Conservation (phyloP, 2,113 vertebrate species). For the Catagonus wagneri region DNA sequence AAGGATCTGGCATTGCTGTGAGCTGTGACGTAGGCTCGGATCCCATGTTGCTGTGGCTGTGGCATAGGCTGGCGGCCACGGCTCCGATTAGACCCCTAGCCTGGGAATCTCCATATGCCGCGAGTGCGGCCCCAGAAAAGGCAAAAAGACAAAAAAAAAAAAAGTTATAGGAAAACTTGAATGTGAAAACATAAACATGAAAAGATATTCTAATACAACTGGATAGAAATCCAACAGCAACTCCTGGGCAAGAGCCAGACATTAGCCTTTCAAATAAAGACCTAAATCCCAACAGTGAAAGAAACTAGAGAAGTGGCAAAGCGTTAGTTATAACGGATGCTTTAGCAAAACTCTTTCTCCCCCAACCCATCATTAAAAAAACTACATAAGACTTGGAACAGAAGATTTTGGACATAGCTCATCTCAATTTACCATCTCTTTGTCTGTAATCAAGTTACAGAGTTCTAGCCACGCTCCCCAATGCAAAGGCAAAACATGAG, state of each 20-base stretch:
- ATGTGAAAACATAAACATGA: constrained; percentile 45
- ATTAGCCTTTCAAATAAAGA: constrained; percentile 65
- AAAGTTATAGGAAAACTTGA: constrained; percentile 40
- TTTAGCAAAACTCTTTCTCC: background rate
- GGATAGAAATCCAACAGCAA: constrained; percentile 26
- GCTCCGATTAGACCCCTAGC: no score
- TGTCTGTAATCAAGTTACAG: constrained; percentile 98
- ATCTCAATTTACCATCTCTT: constrained; percentile 94
- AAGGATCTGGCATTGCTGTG: no score
- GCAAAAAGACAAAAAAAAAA: no score
- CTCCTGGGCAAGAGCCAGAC: constrained; percentile 35
- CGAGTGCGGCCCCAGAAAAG: no score
- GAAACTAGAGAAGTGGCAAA: background rate
- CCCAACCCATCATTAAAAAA: background rate
- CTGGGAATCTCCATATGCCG: no score
- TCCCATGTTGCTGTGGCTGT: no score
- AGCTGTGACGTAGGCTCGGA: no score
- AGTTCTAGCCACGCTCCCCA: constrained; percentile 99
- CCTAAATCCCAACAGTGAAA: background rate
- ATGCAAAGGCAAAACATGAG: constrained; percentile 95
- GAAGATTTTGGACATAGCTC: background rate
- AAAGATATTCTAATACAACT: constrained; percentile 33
- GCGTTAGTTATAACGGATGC: background rate
- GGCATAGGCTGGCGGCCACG: no score
- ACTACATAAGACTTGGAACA: constrained; percentile 9